These are phyloP conservation scores for Rhopalosiphum padi DNA, from an alignment of 1,140 invertebrate genomes.

Conservation along the genomic window DNA sequence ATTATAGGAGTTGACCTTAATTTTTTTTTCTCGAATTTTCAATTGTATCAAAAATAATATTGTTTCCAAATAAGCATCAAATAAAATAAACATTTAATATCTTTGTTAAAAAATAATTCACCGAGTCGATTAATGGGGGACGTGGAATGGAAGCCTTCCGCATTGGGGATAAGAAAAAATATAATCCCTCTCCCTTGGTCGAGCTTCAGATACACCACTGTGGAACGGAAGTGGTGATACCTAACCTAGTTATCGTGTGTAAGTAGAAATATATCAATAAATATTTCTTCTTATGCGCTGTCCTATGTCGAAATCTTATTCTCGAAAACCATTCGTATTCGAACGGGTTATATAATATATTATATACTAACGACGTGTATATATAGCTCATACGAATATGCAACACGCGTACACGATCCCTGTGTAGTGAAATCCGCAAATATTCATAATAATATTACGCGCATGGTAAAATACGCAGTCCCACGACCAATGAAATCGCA, in stretches of 20 bases:
- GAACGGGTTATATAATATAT: background rate
- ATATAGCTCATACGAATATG: constrained; percentile 2
- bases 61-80: background rate
- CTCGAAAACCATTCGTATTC: background rate
- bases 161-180: background rate
- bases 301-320: background rate
- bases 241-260: background rate
- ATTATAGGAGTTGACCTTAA: background rate
- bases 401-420: background rate
- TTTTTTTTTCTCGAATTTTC: background rate
- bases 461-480: background rate
- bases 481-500: background rate
- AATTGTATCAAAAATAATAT: background rate
- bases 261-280: background rate
- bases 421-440: background rate
- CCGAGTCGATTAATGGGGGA: background rate
- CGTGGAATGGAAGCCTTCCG: background rate
- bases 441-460: constrained; percentile 9
- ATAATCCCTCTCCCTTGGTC: background rate
- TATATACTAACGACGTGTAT: background rate
- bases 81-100: background rate
- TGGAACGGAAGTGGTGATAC: background rate
- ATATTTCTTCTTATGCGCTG: background rate
- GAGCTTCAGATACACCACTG: background rate
- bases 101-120: background rate